A percentile compares a stretch with the other conserved stretches of the same genome.
Conservation (phyloP, 2,797 vertebrate species). For the Pseudochaenichthys georgianus region DNA sequence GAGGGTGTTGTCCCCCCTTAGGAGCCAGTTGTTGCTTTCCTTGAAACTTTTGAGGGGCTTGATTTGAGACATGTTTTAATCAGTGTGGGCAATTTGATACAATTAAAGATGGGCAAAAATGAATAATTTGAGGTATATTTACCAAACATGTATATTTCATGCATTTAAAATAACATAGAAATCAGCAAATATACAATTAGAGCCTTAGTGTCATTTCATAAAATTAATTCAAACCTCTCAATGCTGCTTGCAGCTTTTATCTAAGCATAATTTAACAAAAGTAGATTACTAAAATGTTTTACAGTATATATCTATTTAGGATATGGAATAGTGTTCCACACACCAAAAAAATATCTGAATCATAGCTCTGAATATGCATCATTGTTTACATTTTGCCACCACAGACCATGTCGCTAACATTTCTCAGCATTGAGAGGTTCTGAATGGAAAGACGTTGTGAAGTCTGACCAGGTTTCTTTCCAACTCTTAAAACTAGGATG, state of each 20-base stretch:
- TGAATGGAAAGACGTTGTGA: conserved; percentile 75
- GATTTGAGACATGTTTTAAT: neutral
- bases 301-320: conserved; percentile 33
- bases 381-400: conserved; percentile 72
- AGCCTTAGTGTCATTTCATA: neutral
- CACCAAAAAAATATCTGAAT: conserved; percentile 45
- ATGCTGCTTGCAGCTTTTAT: neutral
- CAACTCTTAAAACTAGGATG: conserved; percentile 77
- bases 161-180: neutral
- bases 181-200: neutral
- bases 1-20: neutral
- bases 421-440: conserved; percentile 55
- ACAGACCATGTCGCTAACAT: conserved; percentile 72
- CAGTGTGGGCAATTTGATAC: too few relatives aligned
- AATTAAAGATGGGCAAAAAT: neutral
- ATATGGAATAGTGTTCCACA: conserved; percentile 55
- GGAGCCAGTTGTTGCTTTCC: neutral
- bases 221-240: neutral
- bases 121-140: too few relatives aligned
- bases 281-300: conserved; percentile 39
- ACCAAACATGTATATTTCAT: neutral
- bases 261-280: conserved; percentile 14
- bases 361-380: conserved; percentile 67
- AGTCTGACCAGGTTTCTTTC: conserved; percentile 75
- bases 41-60: neutral